Conservation (phyloP, 2,797 vertebrate genomes). For the Hydrolagus colliei region DNA sequence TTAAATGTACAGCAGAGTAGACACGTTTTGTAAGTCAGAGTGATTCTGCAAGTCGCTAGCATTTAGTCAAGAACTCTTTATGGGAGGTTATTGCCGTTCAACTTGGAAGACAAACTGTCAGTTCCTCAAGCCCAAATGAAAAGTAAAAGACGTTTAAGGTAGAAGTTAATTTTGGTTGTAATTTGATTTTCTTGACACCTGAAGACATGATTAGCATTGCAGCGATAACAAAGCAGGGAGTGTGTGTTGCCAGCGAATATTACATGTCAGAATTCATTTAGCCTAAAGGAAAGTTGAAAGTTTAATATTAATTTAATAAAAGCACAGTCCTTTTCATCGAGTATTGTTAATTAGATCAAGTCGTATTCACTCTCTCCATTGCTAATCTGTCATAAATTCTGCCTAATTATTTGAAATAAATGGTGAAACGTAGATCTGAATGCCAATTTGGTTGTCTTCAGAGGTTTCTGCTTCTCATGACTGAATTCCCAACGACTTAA, state of each 20-base stretch:
- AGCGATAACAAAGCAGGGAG: constrained; percentile 19
- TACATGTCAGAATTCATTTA: constrained; percentile 30
- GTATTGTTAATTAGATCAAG: constrained; percentile 28
- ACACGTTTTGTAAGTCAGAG: constrained; percentile 18
- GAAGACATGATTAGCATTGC: constrained; percentile 9
- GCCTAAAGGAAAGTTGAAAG: constrained; percentile 17
- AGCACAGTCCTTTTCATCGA: constrained; percentile 22
- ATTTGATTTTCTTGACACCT: constrained; percentile 31
- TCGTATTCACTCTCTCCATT: constrained; percentile 21
- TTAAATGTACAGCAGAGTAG: constrained; percentile 23
- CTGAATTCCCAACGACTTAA: too few relatives aligned
- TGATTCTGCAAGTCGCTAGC: neutral
- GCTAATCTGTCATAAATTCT: constrained; percentile 23
- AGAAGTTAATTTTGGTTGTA: constrained; percentile 22
- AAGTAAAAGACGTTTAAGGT: neutral
- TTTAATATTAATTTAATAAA: constrained; percentile 30
- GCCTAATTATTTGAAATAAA: constrained; percentile 16
- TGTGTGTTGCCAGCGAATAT: constrained; percentile 18
- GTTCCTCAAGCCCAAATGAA: neutral
- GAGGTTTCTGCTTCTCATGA: neutral
- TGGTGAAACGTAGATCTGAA: constrained; percentile 20
- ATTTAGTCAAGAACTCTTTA: constrained; percentile 25
- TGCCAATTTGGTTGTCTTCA: constrained; percentile 20
- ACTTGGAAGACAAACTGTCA: constrained; percentile 10
- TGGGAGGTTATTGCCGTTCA: constrained; percentile 10